A percentile compares a stretch with the other conserved stretches of the same genome.
These are phyloP conservation scores for Leucophenga maculata DNA, from an alignment of 2,888 invertebrate species.

Conservation along the genomic window DNA sequence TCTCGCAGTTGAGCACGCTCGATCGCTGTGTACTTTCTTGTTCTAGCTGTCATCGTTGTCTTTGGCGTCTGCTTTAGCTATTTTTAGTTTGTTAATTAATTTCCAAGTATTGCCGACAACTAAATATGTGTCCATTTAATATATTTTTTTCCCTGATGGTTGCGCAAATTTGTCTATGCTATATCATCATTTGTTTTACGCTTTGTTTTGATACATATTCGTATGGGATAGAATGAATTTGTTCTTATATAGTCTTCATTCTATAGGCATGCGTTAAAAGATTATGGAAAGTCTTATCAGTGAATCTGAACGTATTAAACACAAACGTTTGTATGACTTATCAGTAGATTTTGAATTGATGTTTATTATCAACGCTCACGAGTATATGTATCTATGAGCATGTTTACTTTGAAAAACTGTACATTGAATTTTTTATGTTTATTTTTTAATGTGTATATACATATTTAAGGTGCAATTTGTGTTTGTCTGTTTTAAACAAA, in stretches of 20 bases:
- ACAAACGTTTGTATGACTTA: too few species aligned
- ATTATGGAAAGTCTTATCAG: constrained; percentile 47
- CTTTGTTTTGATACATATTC: constrained; percentile 57
- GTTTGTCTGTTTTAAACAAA: constrained; percentile 14
- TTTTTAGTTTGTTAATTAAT: background rate
- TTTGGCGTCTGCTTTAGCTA: constrained; percentile 21
- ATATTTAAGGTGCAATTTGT: too few species aligned
- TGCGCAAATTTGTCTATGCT: constrained; percentile 38
- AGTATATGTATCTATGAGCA: background rate
- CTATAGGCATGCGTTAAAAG: constrained; percentile 14
- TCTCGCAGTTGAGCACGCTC: too few species aligned
- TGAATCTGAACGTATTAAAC: constrained; percentile 13
- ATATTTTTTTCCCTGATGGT: background rate
- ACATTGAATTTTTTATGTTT: background rate
- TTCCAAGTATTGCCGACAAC: background rate
- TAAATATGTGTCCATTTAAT: background rate
- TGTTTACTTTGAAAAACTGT: constrained; percentile 2
- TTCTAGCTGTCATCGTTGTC: constrained; percentile 38
- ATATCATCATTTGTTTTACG: constrained; percentile 33
- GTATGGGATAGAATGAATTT: constrained; percentile 1
- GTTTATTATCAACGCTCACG: background rate
- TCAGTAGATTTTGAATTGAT: constrained; percentile 16
- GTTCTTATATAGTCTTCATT: background rate
- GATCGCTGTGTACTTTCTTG: too few species aligned
- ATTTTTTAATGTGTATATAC: background rate